Base-by-base conservation (phyloP, 2,797 vertebrate genomes). In the Sebastes nivosus region DNA sequence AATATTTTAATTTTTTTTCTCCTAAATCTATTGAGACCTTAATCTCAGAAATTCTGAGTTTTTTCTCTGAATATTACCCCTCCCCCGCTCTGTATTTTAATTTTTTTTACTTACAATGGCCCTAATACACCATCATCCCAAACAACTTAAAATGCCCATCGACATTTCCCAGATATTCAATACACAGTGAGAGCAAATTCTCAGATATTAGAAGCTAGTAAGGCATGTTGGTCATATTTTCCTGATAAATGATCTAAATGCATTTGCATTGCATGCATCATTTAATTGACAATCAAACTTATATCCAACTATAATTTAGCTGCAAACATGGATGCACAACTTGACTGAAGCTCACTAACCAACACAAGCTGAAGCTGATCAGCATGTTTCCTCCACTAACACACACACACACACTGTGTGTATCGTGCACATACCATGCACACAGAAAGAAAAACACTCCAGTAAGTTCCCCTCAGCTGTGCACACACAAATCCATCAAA, bases 401-500 rank as follows among this genome's bases (percentile, higher is more conserved):
- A 50, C 29, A 67, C 50, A 12, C 22, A 57, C 38, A 67, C 72
- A 68, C n/a, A 50, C 10, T 58, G 30, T 25, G 76, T 59, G 59
- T 64, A 79, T 61, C 64, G 70, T 46, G 16, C 42, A 42, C 81
- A 81, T 67, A 52, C 20, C 70, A 42, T 9, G 72, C 77, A 83
- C 79, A 69, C 9, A 8, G 58, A 81, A 72, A 83, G 58, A 79
- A 84, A 82, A 87, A 90, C 74, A 86, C 73, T 52, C 66, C 63
- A 61, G 67, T 78, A 61, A 86, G 84, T 87, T 87, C 72, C 86
- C 82, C 67, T 92, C 86, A 90, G 90, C 88, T 87, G 86, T 79
- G 77, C 87, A 89, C 86, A 93, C 88, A 89, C 84, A 85, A 84
- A 94, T 90, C 88, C 89, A 92, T 94, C 91, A 93, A 89, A 86